phyloP scores from a whole-genome alignment of 2,113 vertebrate species.

The Cryptomyrus ogoouensis region DNA sequence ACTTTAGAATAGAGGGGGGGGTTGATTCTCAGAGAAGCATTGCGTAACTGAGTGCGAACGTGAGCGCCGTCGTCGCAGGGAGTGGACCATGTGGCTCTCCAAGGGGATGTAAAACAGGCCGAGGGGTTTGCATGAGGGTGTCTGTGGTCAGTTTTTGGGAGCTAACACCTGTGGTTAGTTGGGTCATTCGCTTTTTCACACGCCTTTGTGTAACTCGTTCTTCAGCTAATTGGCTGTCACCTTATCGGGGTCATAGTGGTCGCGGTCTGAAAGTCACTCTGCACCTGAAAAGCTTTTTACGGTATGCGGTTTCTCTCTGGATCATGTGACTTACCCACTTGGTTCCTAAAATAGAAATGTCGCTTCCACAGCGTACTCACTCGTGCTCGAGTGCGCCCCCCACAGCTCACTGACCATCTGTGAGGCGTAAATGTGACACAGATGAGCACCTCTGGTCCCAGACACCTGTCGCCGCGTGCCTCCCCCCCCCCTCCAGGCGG shows the following conservation, averaged over 20 bases:
- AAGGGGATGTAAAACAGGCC: slow-evolving; percentile 43
- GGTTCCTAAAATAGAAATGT: neutral
- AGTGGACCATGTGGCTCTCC: slow-evolving; percentile 21
- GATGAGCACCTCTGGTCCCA: neutral
- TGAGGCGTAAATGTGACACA: neutral
- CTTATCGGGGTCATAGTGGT: neutral
- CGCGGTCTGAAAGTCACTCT: neutral
- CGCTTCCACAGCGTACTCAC: neutral
- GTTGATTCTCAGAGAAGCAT: slow-evolving; percentile 57
- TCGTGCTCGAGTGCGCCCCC: neutral
- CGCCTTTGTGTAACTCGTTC: neutral
- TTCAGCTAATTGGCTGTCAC: neutral
- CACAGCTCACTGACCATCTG: neutral
- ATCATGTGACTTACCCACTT: neutral
- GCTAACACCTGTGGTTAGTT: neutral
- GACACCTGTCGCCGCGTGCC: neutral
- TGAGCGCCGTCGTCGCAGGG: neutral
- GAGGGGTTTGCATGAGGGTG: neutral
- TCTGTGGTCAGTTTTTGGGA: neutral
- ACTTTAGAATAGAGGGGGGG: slow-evolving; percentile 40
- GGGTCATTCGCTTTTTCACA: neutral
- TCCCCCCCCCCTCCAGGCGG: slow-evolving; percentile 54
- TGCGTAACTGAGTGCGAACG: slow-evolving; percentile 54
- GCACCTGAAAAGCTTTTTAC: neutral
- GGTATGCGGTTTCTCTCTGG: neutral